Evolutionary conservation across 2,888 invertebrate genomes (phyloP).

Genomic region (Cordilura impudica): DNA sequence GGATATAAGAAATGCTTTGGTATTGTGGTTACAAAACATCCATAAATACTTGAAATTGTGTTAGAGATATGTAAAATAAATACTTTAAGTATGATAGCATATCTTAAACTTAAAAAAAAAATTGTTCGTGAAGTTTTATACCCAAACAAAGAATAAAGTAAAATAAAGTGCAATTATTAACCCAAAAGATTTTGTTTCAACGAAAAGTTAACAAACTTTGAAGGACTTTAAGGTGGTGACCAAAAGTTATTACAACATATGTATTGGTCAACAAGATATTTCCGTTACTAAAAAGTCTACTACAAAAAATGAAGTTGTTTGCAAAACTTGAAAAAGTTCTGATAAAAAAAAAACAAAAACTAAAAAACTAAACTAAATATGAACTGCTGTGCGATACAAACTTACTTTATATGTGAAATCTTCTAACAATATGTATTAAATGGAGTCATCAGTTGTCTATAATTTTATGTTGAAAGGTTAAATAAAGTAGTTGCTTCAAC

Average conservation of each 20-base stretch:
- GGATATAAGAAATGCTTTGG: slow-evolving; percentile 61
- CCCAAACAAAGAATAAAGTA: not conserved
- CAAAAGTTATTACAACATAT: slow-evolving; percentile 50
- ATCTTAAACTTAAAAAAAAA: slow-evolving; percentile 39
- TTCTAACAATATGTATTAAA: not conserved
- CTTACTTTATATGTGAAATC: not conserved
- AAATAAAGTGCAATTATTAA: slow-evolving; percentile 24
- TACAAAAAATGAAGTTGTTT: slow-evolving; percentile 37
- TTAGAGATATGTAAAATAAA: slow-evolving; percentile 58
- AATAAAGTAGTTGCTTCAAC: slow-evolving; percentile 1
- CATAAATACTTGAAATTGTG: slow-evolving; percentile 60
- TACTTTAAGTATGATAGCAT: slow-evolving; percentile 29
- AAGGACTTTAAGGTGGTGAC: slow-evolving; percentile 38
- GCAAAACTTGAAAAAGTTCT: slow-evolving; percentile 26
- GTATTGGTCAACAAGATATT: slow-evolving; percentile 51
- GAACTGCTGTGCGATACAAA: not conserved
- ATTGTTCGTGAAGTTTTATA: not conserved
- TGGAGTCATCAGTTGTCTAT: slow-evolving; percentile 36
- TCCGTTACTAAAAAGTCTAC: slow-evolving; percentile 19
- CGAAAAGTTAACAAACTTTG: slow-evolving; percentile 8
- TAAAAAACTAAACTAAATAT: slow-evolving; percentile 37
- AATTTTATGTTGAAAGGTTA: slow-evolving; percentile 35
- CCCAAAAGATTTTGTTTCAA: slow-evolving; percentile 15
- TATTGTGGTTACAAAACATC: slow-evolving; percentile 52
- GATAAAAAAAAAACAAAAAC: slow-evolving; percentile 40